These are phyloP conservation scores for Sinohyriopsis cumingii DNA, from an alignment of 2,888 invertebrate genomes.

Conservation along the genomic window DNA sequence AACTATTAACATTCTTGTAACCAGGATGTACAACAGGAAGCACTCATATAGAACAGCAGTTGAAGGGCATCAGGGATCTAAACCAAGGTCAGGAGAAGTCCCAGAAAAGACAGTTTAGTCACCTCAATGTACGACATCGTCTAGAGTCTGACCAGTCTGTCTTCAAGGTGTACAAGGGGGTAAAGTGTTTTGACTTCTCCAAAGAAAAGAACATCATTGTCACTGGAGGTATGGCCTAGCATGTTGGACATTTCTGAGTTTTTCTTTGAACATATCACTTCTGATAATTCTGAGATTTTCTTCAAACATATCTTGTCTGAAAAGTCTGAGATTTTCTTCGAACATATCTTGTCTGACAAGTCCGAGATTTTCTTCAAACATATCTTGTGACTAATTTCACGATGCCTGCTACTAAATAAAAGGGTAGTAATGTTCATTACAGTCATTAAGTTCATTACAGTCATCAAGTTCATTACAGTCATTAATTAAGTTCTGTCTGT, in stretches of 20 bases:
- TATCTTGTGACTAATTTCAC: no score
- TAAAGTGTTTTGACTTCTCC: slow-evolving; percentile 71
- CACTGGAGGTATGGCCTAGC: slow-evolving; percentile 64
- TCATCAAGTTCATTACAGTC: no score
- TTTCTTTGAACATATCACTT: neutral
- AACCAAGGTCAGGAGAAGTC: slow-evolving; percentile 37
- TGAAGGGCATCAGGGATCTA: slow-evolving; percentile 64
- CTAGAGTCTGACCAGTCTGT: slow-evolving; percentile 68
- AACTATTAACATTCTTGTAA: slow-evolving; percentile 1
- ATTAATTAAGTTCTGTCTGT: no score
- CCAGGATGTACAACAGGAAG: slow-evolving; percentile 70
- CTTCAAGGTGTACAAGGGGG: slow-evolving; percentile 72
- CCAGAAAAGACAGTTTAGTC: slow-evolving; percentile 46
- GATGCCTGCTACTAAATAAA: no score
- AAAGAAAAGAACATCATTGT: slow-evolving; percentile 70
- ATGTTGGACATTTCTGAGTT: neutral
- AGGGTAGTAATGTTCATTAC: no score
- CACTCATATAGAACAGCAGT: slow-evolving; percentile 68
- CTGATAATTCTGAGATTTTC: no score
- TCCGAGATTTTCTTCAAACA: no score
- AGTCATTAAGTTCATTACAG: no score
- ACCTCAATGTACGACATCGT: slow-evolving; percentile 55
- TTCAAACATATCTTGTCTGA: no score
- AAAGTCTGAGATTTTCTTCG: no score
- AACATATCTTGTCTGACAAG: no score